Evolutionary conservation across 2,888 invertebrate genomes (phyloP), one percentile per base, ranked within the genome.

Genomic region (Chloromyia formosa): DNA sequence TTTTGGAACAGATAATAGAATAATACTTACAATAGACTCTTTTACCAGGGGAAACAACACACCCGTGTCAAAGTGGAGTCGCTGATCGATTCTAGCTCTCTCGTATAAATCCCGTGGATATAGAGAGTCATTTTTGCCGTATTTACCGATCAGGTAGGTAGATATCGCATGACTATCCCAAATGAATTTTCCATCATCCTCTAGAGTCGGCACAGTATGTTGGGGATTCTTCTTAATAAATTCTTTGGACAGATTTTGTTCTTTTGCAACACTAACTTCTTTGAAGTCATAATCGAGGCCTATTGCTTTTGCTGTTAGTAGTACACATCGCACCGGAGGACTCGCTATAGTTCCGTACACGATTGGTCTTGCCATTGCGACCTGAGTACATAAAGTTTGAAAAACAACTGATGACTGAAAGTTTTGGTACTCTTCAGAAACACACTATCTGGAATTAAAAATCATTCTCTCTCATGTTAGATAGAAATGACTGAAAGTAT

Each of bases 151-250:
- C 54, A 82, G 58, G 76, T 82, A 82, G 4, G 80, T 78, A 23
- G 74, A 75, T 14, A 82, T 82, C 4, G 81, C 81, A 76, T 82
- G 82, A 27, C 81, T 81, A 4, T 82, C 81, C 78, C 80, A 79
- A 35, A 82, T 73, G 12, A 54, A 77, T 9, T 76, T 72, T 0
- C 78, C 81, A 45, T 78, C 77, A 71, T 81, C 80, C 14, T 80
- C 79, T 16, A 79, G 49, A 7, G 80, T 58, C 0, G 83, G 84
- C 14, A 83, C 78, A 1, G 82, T 82, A 77, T 88, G 88, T 23
- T 89, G 85, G 0, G 89, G 89, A 80, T 91, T 91, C 78, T 90
- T 79, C 53, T 81, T 80, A 0, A 78, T 53, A 20, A 18, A 73
- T 27, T 73, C 64, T 40, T 62, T 35, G 9, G 49, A 23, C 10